A percentile compares a stretch with the other conserved stretches of the same genome.
Evolutionary conservation across 2,113 vertebrate species (phyloP).

Genomic region (Myiagra hebetior): DNA sequence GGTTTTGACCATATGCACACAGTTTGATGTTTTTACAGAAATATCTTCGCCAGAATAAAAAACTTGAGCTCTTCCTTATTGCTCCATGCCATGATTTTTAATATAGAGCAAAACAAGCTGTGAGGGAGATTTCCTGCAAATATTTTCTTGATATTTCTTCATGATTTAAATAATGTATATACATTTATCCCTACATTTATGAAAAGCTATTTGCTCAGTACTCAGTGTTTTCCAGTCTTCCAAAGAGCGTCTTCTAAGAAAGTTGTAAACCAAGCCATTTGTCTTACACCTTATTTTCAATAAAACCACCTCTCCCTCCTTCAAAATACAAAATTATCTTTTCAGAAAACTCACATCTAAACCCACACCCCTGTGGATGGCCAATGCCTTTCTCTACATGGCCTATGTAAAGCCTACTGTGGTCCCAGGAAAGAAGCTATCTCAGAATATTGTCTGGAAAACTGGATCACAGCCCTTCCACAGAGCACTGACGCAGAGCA

Average conservation of each 20-base stretch:
- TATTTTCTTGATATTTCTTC: not conserved
- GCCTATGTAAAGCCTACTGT: not conserved
- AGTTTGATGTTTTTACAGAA: not conserved
- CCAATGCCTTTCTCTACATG: not conserved
- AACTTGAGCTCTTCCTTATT: not conserved
- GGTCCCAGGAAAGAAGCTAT: not conserved
- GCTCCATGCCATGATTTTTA: not conserved
- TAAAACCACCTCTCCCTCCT: not conserved
- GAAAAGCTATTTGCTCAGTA: not conserved
- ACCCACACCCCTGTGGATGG: not conserved
- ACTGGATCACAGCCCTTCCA: not conserved
- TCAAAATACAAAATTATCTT: not conserved
- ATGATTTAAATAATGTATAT: not conserved
- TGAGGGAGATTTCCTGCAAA: not conserved
- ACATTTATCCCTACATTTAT: not conserved
- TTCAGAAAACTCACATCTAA: not conserved
- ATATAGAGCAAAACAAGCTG: not conserved
- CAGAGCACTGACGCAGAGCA: not conserved
- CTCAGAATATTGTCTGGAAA: not conserved
- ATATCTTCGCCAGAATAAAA: not conserved
- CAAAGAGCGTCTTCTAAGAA: not conserved
- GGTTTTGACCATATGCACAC: not conserved
- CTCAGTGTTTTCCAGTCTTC: not conserved
- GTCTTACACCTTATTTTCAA: not conserved
- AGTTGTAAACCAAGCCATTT: not conserved